Percentiles rank a stretch among this genome's conserved stretches.
These are phyloP conservation scores for Dromius quadrimaculatus DNA, from an alignment of 2,888 invertebrate genomes.

Conservation along the genomic window DNA sequence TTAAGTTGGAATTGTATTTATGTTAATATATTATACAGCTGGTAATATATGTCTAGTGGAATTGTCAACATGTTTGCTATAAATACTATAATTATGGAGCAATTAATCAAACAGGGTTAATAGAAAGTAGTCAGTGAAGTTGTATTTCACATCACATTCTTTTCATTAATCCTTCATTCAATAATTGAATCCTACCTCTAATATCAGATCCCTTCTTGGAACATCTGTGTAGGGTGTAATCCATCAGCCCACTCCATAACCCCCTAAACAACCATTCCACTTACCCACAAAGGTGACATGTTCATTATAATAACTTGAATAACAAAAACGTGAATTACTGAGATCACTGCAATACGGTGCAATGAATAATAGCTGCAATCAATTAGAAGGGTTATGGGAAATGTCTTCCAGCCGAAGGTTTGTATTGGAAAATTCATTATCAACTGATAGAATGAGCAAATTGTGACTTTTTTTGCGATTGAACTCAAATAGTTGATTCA, in stretches of 20 bases:
- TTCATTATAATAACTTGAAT: not conserved
- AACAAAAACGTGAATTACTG: not conserved
- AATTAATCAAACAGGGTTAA: too few relatives aligned
- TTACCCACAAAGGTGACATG: not conserved
- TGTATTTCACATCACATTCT: too few relatives aligned
- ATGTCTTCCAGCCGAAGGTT: not conserved
- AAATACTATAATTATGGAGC: too few relatives aligned
- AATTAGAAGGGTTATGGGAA: not conserved
- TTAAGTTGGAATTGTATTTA: too few relatives aligned
- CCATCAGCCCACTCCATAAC: not conserved
- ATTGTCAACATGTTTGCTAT: too few relatives aligned
- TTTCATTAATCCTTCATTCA: too few relatives aligned
- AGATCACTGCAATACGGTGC: not conserved
- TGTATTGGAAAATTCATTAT: not conserved
- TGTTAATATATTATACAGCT: too few relatives aligned
- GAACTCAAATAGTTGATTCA: not conserved
- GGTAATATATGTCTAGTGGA: too few relatives aligned
- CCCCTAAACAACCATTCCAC: too few relatives aligned
- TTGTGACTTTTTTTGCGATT: not conserved
- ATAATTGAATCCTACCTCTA: too few relatives aligned
- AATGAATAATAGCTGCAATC: not conserved
- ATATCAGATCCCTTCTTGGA: too few relatives aligned
- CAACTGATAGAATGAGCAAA: not conserved
- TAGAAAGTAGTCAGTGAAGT: too few relatives aligned
- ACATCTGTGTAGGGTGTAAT: not conserved